phyloP scores from a whole-genome alignment of 2,888 invertebrate genomes.

The Sicus ferrugineus region DNA sequence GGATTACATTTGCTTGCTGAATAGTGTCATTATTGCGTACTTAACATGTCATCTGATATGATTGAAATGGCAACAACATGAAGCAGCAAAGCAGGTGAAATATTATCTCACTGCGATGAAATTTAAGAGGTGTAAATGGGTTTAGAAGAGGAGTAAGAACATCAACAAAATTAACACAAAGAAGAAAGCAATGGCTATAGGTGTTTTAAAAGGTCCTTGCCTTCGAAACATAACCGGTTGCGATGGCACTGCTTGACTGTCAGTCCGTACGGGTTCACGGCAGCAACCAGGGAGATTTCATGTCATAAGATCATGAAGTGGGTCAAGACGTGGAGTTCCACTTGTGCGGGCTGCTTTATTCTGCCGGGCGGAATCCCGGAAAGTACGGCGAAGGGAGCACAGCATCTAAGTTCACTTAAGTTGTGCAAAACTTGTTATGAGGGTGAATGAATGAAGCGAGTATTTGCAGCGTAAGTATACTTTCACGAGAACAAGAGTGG shows the following conservation, averaged over 20 bases:
- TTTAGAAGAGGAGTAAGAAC: not conserved
- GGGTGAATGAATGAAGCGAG: not conserved
- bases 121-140: conserved; percentile 9
- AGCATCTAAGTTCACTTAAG: conserved; percentile 2
- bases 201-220: too few species aligned
- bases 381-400: not conserved
- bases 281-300: not conserved
- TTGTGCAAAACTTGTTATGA: not conserved
- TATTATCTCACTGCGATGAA: conserved; percentile 21
- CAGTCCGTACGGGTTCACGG: not conserved
- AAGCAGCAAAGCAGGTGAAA: conserved; percentile 16
- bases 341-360: not conserved
- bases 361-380: too few species aligned
- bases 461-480: too few species aligned
- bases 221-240: not conserved
- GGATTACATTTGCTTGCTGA: conserved; percentile 20
- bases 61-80: not conserved
- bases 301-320: conserved; percentile 16
- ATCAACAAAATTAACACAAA: not conserved
- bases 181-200: too few species aligned
- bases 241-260: not conserved
- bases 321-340: conserved; percentile 14
- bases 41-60: conserved; percentile 25
- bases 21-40: conserved; percentile 15
- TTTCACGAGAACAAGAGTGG: not conserved